phyloP scores from a whole-genome alignment of 2,888 invertebrate genomes.

The Cybosia mesomella region DNA sequence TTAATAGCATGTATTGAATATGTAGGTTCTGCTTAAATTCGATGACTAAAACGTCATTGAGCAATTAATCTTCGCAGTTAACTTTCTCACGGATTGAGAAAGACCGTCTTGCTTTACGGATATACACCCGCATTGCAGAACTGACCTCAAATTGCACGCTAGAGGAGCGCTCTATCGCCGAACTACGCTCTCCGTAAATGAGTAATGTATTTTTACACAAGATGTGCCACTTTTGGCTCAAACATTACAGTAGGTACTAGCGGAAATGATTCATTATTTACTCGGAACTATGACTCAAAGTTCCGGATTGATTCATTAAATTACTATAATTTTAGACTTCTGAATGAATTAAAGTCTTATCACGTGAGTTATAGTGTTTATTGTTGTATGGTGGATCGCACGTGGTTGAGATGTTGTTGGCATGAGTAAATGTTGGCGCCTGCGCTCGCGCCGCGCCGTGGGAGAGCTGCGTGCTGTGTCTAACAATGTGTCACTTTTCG shows the following conservation, averaged over 20 bases:
- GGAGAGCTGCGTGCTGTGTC: constrained; percentile 44
- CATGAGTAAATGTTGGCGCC: constrained; percentile 46
- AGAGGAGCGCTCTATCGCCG: not conserved
- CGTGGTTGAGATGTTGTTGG: constrained; percentile 36
- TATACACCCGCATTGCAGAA: constrained; percentile 14
- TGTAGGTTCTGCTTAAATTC: constrained; percentile 19
- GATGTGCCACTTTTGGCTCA: constrained; percentile 45
- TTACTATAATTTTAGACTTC: constrained; percentile 45
- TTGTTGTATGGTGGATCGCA: constrained; percentile 40
- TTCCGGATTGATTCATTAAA: constrained; percentile 73
- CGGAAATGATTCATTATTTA: constrained; percentile 80
- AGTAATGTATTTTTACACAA: constrained; percentile 50
- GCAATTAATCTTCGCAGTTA: constrained; percentile 37
- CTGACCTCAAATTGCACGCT: constrained; percentile 5
- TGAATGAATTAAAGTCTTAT: constrained; percentile 44
- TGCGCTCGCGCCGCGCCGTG: constrained; percentile 44
- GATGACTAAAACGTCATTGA: constrained; percentile 35
- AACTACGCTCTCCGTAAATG: constrained; percentile 24
- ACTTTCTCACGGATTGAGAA: constrained; percentile 39
- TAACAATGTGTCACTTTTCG: constrained; percentile 37
- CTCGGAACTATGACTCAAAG: constrained; percentile 77
- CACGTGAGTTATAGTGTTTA: constrained; percentile 51
- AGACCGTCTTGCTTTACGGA: constrained; percentile 25
- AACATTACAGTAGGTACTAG: constrained; percentile 44
- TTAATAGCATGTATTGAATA: constrained; percentile 4